Evolutionary conservation across 2,888 invertebrate genomes (phyloP).

Genomic region (Opisthograptis luteolata): DNA sequence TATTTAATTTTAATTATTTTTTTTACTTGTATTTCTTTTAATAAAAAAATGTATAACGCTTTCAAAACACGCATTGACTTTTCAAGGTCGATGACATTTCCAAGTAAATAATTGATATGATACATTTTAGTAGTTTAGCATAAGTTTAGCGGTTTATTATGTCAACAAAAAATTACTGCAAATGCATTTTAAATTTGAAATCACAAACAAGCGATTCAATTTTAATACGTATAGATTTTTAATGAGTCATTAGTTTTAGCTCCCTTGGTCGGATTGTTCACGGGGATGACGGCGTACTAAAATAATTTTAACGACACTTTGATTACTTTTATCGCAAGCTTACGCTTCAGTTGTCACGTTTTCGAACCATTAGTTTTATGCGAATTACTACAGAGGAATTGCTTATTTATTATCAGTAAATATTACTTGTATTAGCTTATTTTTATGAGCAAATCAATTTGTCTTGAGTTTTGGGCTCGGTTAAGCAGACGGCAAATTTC

Average conservation of each 20-base stretch:
- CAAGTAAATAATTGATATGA: no score
- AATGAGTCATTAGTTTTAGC: slow-evolving; percentile 37
- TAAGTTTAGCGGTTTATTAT: no score
- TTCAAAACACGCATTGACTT: no score
- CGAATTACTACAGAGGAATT: slow-evolving; percentile 76
- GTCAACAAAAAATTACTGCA: no score
- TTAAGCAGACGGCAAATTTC: slow-evolving; percentile 47
- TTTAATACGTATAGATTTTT: slow-evolving; percentile 25
- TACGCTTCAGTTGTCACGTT: slow-evolving; percentile 79
- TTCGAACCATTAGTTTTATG: slow-evolving; percentile 82
- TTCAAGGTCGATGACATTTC: no score
- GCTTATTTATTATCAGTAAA: slow-evolving; percentile 72
- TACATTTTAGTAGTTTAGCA: no score
- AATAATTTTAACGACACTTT: slow-evolving; percentile 82
- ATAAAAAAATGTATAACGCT: no score
- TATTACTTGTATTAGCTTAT: no score
- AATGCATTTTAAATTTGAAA: no score
- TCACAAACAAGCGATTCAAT: no score
- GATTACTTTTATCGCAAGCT: slow-evolving; percentile 82
- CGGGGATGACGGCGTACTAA: slow-evolving; percentile 65
- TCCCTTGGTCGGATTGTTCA: slow-evolving; percentile 48
- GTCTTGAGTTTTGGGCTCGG: slow-evolving; percentile 45
- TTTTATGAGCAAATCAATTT: slow-evolving; percentile 52
- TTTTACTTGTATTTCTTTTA: no score
- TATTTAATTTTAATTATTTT: no score